These are phyloP conservation scores for Gandaritis pyraliata DNA, from an alignment of 2,888 invertebrate species.

Conservation along the genomic window DNA sequence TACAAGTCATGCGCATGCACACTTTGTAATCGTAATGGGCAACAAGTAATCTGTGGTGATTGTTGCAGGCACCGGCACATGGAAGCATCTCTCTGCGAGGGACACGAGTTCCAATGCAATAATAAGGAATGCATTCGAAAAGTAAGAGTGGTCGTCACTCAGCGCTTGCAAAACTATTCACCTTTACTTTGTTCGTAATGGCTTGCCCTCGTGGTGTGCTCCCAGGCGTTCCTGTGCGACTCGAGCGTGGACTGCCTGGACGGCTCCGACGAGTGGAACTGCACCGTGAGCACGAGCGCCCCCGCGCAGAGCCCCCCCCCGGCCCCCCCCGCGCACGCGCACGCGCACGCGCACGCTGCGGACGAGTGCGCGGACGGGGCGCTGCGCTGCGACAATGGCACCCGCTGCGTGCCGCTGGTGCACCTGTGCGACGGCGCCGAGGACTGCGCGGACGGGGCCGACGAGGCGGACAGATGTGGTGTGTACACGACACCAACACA, in stretches of 20 bases:
- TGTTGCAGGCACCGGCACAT: conserved; percentile 45
- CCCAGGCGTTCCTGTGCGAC: conserved; percentile 86
- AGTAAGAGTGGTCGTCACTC: conserved; percentile 51
- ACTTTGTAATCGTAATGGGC: no score
- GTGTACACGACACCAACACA: background rate
- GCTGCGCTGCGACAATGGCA: conserved; percentile 87
- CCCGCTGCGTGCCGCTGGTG: conserved; percentile 88
- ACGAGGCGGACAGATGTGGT: conserved; percentile 90
- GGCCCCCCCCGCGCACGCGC: conserved; percentile 28
- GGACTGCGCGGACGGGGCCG: conserved; percentile 90
- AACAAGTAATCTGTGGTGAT: background rate
- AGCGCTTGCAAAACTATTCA: no score
- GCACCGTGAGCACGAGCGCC: conserved; percentile 54
- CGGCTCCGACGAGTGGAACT: conserved; percentile 89
- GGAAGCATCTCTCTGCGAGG: conserved; percentile 73
- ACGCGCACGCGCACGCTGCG: conserved; percentile 29
- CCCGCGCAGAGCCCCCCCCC: conserved; percentile 32
- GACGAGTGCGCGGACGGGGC: conserved; percentile 80
- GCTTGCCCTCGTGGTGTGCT: background rate
- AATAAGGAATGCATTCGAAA: conserved; percentile 87
- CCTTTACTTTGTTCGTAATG: no score
- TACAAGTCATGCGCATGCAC: no score
- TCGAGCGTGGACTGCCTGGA: conserved; percentile 89
- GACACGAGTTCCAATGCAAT: conserved; percentile 86
- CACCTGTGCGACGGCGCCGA: conserved; percentile 88